Evolutionary conservation across 2,113 vertebrate genomes (phyloP), one percentile per base, ranked within the genome.

Genomic region (Ibidorhyncha struthersii): DNA sequence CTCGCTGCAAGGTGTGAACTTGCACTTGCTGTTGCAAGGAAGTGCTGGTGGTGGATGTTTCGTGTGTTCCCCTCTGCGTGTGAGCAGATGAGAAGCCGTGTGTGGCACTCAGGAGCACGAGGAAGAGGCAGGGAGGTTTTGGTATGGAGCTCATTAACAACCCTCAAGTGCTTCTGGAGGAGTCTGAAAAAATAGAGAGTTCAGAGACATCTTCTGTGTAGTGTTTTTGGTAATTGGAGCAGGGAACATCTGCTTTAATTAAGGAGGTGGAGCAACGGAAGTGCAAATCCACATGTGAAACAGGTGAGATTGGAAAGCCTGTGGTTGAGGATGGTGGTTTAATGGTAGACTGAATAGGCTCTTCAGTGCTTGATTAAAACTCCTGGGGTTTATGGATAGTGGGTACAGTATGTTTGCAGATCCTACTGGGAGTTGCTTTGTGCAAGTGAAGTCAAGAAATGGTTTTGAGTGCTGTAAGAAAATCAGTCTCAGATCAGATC

Each of bases 61-160:
- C 9, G 2, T 15, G 15, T 6, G 1, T 86, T 78, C 38, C n/a
- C 66, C 8, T 53, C 9, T 58, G 63, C 67, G 3, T 45, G 43
- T 9, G 12, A 78, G 74, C 69, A 55, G 81, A 94, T 50, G 82
- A 96, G 95, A 91, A 98, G 90, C 74, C 7, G 4, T 78, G 61
- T 91, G 80, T 94, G 80, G 92, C 74, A 66, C 49, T 85, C 30
- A 47, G 90, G 95, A 96, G 72, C 78, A 71, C 82, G 82, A 47
- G 82, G 85, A 91, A 87, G 84, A 93, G 66, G 30, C 0, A 14
- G 5, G 43, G 61, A 67, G 36, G 12, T 87, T 89, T 93, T 79
- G 47, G 8, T 79, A 41, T 3, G 4, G 76, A 83, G 36, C 40
- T 83, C 43, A 34, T 78, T 83, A 58, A n/a, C 36, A n/a, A 74